phyloP scores from a whole-genome alignment of 2,888 invertebrate genomes.

The Chorisops tibialis region DNA sequence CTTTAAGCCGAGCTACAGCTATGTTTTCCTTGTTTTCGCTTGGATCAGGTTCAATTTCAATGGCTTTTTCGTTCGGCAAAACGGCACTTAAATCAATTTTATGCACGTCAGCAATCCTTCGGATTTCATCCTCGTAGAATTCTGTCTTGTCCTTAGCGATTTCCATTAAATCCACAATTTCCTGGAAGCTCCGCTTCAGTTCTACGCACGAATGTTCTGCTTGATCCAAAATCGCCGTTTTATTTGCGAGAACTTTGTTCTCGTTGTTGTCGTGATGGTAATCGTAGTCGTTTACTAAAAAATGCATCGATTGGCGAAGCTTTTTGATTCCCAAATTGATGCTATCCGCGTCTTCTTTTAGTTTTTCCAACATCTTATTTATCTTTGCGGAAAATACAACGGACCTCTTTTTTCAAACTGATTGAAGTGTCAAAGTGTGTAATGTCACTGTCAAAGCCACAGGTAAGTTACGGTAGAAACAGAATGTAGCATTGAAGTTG shows the following conservation, averaged over 20 bases:
- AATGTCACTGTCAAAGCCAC: too few relatives aligned
- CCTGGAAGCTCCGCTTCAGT: neutral
- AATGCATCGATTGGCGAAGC: conserved; percentile 15
- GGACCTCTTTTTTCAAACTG: too few relatives aligned
- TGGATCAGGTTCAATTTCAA: neutral
- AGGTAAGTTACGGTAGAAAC: too few relatives aligned
- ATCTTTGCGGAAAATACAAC: too few relatives aligned
- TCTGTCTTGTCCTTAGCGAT: neutral
- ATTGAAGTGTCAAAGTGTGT: too few relatives aligned
- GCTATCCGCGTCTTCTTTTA: conserved; percentile 12
- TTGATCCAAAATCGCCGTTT: neutral
- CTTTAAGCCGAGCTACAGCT: neutral
- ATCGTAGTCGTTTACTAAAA: conserved; percentile 28
- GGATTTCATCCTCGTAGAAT: conserved; percentile 16
- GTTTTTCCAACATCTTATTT: conserved; percentile 21
- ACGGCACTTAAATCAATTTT: neutral
- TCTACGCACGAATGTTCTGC: conserved; percentile 7
- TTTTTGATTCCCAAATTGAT: conserved; percentile 16
- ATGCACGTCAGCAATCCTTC: conserved; percentile 6
- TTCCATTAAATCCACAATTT: neutral
- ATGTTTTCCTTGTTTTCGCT: neutral
- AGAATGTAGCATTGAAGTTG: too few relatives aligned
- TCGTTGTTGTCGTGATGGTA: conserved; percentile 27
- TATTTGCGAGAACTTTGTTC: conserved; percentile 11
- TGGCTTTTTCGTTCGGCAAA: neutral